Evolutionary conservation across 2,888 invertebrate species (phyloP), one percentile per base, ranked within the genome.

Genomic region (Geophilus truncorum): DNA sequence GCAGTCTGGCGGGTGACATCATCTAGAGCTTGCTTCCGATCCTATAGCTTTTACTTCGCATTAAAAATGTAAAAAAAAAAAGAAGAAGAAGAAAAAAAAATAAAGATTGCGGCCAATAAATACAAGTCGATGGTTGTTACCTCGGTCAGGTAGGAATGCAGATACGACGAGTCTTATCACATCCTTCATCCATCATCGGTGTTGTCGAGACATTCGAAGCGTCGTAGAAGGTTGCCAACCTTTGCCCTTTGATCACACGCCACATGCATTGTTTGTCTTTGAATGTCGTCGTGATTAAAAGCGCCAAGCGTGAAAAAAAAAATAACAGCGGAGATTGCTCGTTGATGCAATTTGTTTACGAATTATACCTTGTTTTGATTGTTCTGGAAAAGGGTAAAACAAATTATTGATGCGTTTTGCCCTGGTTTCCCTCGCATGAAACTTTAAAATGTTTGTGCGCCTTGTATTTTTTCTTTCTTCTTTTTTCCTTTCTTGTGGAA

Each of bases 201-300:
- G 70, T 70, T 70, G 70, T 70, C 70, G 70, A 70, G 70, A 70
- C 70, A 25, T 70, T 70, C 28, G 70, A 70, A 70, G 70, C 70
- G 70, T 21, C n/a, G 15, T 9, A 10, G 25, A 28, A 70, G 70
- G 70, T 70, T 25, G 28, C 23, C 28, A 10, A 70, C 70, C 70
- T 70, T 70, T 70, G 70, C 70, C 28, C 70, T 70, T 70, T 70
- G 70, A 70, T 70, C 25, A 25, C 70, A 28, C 25, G 5, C 25
- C 7, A 3, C 12, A 70, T 25, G 12, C 15, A 45, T 12, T 70
- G 28, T 70, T 70, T 70, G 28, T 28, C 1, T 70, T 70, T 25
- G 1, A 7, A 12, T 45, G 18, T 45, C 45, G 32, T 45, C 5
- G 12, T 70, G 25, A 70, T 70, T 25, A 70, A 62, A 25, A 25